Conservation (phyloP, 2,888 invertebrate genomes). For the Drosophila lacicola region DNA sequence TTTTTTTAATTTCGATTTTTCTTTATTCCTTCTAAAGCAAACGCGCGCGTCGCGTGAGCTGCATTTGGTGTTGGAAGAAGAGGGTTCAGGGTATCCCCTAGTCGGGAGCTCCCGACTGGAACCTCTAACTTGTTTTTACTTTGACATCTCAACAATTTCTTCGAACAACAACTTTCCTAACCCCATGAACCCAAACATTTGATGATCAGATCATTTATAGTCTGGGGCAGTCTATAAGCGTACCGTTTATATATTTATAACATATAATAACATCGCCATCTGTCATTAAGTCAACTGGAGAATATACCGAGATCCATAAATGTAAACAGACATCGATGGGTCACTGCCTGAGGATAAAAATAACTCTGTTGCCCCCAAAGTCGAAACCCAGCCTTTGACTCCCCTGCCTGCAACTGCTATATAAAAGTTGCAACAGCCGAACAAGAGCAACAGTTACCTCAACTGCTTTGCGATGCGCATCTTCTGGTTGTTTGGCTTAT, state of each 20-base stretch:
- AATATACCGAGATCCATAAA: slow-evolving; percentile 19
- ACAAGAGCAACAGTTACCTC: slow-evolving; percentile 7
- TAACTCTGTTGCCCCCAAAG: background rate
- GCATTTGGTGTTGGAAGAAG: too few species aligned
- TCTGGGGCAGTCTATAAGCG: background rate
- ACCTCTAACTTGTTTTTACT: too few species aligned
- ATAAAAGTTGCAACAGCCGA: slow-evolving; percentile 14
- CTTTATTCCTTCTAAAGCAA: too few species aligned
- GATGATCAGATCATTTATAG: background rate
- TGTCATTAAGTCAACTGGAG: slow-evolving; percentile 37
- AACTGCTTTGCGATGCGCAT: slow-evolving; percentile 22
- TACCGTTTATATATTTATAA: background rate
- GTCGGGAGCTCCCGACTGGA: too few species aligned
- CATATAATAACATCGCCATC: slow-evolving; percentile 10
- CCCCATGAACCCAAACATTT: background rate
- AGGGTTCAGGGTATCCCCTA: too few species aligned
- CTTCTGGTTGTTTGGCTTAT: slow-evolving; percentile 6
- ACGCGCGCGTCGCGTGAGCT: too few species aligned
- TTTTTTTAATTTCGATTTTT: too few species aligned
- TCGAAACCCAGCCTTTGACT: background rate
- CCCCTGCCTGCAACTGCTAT: slow-evolving; percentile 16
- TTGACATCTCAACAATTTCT: background rate
- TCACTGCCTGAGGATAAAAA: slow-evolving; percentile 20
- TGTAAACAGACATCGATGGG: slow-evolving; percentile 36
- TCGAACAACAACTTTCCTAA: too few species aligned